Conservation (phyloP, 2,113 vertebrate genomes). For the Malurus cyaneus region DNA sequence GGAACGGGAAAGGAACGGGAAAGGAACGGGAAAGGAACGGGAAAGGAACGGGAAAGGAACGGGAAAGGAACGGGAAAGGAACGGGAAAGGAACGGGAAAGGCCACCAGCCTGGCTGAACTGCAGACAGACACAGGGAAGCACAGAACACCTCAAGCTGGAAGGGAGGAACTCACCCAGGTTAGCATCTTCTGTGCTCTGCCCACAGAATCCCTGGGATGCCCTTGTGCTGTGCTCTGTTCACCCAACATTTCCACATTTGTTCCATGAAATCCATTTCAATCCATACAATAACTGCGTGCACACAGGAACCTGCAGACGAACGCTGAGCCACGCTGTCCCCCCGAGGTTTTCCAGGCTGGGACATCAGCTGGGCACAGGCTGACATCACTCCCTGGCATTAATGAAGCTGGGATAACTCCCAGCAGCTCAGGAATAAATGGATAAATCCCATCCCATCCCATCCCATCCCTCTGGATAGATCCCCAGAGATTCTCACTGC, state of each 20-base stretch:
- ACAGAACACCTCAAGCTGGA: neutral
- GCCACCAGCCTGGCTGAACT: neutral
- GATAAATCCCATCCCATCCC: no score
- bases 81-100: neutral
- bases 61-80: neutral
- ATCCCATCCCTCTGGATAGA: neutral
- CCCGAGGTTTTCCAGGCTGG: neutral
- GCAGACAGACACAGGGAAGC: fast-evolving
- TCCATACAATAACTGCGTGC: fast-evolving
- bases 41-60: no score
- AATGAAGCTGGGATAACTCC: slow-evolving; percentile 7
- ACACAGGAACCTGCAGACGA: fast-evolving
- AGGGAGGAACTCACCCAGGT: neutral
- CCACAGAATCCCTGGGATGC: neutral
- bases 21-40: fast-evolving
- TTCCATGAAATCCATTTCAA: neutral
- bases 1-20: neutral
- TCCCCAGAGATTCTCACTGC: neutral
- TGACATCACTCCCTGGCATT: neutral
- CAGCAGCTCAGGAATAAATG: neutral
- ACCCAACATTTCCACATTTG: fast-evolving
- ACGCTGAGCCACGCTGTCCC: neutral
- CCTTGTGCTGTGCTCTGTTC: fast-evolving
- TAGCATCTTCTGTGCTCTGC: neutral
- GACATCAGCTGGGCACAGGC: neutral